Evolutionary conservation across 2,888 invertebrate genomes (phyloP).

Genomic region (Leptothorax acervorum): DNA sequence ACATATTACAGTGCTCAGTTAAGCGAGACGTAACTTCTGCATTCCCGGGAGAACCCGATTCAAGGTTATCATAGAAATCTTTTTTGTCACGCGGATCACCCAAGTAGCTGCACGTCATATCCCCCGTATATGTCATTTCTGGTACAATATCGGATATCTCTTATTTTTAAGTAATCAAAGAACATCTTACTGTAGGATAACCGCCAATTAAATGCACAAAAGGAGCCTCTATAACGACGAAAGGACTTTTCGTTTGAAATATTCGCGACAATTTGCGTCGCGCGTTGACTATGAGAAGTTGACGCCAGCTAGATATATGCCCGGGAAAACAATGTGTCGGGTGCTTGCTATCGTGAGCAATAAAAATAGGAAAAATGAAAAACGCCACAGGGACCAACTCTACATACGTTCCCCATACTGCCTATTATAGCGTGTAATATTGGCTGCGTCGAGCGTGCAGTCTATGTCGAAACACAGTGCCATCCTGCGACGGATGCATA

Average conservation of each 20-base stretch:
- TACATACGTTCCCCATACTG: neutral
- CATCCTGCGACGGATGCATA: conserved; percentile 26
- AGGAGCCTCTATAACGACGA: neutral
- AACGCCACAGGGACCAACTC: conserved; percentile 32
- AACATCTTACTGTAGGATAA: neutral
- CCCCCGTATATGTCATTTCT: too few relatives aligned
- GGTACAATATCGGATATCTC: neutral
- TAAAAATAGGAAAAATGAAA: conserved; percentile 47
- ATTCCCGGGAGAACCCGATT: neutral
- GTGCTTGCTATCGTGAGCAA: conserved; percentile 34
- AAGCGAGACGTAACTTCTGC: conserved; percentile 24
- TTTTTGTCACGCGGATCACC: neutral
- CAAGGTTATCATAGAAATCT: conserved; percentile 28
- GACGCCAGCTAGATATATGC: conserved; percentile 29
- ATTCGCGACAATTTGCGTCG: conserved; percentile 18
- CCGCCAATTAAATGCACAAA: neutral
- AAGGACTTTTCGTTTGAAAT: neutral
- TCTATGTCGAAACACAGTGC: conserved; percentile 24
- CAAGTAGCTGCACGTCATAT: neutral
- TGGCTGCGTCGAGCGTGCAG: conserved; percentile 16
- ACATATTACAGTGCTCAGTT: conserved; percentile 49
- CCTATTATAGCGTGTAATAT: conserved; percentile 46
- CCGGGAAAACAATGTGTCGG: conserved; percentile 42
- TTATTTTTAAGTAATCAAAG: neutral
- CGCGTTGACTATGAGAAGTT: conserved; percentile 15